Base-by-base conservation (phyloP, 2,797 vertebrate species). In the Microctenopoma stevenorrisi region DNA sequence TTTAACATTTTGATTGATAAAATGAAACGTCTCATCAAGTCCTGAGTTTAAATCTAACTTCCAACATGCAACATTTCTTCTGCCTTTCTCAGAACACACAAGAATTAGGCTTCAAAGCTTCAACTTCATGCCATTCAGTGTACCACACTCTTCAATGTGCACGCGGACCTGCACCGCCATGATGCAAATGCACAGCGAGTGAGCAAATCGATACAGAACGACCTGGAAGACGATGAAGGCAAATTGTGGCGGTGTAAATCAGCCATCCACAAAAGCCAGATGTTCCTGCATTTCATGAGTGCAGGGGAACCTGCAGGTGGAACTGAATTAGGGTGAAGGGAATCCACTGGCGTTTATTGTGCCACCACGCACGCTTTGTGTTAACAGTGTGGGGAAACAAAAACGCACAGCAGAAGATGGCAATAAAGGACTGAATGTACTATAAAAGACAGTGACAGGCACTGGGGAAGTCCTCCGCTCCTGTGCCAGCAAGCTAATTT, bases 221-320 rank as follows among this genome's bases (percentile, higher is more conserved):
- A 87, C 82, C 89, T 72, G 82, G 76, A 86, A 76, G 82, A 76
- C 0, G 75, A 82, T 61, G 2, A 50, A 63, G 80, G 85, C 88
- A 64, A 55, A 68, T 12, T 53, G 72, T 4, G 25, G 56, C 64
- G 28, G 77, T 75, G 70, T 37, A 22, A 71, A 56, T 47, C 80
- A 68, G 64, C 80, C 77, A 72, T 82, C 85, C 86, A 67, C 76
- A 56, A 85, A 84, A 76, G 54, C 88, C 89, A 90, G 84, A 86
- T 90, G 89, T 88, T 89, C 26, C 42, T 62, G 68, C 58, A 7
- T 42, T 61, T 56, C 67, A 56, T 33, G 57, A 57, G 61, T 66
- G 54, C 46, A 5, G 33, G 42, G 57, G 62, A 76, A 37, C 61
- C 78, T 46, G 56, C 58, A 64, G 60, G 65, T 75, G 48, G 60